Conservation (phyloP, 2,113 vertebrate genomes). For the Oncorhynchus mykiss region DNA sequence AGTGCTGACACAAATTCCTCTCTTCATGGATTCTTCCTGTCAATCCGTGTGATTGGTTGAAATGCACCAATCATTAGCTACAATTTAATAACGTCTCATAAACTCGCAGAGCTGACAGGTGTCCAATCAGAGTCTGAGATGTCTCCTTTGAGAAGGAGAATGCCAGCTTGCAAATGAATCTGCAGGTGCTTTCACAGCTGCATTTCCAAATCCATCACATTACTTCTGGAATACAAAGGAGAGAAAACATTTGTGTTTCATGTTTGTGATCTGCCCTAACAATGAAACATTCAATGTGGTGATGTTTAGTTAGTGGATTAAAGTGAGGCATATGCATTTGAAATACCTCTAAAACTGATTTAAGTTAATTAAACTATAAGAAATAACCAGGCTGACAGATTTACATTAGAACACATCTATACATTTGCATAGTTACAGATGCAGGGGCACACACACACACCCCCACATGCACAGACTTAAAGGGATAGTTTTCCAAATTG, state of each 20-base stretch:
- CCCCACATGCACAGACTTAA: background rate
- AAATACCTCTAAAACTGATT: no score
- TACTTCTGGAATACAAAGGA: constrained; percentile 71
- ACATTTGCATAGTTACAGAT: background rate
- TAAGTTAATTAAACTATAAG: no score
- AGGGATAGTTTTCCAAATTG: background rate
- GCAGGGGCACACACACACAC: background rate
- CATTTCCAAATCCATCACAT: constrained; percentile 79
- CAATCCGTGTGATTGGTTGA: constrained; percentile 75
- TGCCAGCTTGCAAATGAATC: constrained; percentile 82
- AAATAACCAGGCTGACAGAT: background rate
- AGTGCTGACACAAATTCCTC: constrained; percentile 69
- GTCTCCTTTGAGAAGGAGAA: constrained; percentile 77
- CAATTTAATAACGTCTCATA: constrained; percentile 71
- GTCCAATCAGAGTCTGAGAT: constrained; percentile 84
- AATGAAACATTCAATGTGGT: background rate
- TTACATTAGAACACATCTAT: background rate
- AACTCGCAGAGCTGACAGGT: constrained; percentile 78
- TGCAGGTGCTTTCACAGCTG: constrained; percentile 82
- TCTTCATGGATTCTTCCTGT: constrained; percentile 67
- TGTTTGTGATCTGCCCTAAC: constrained; percentile 38
- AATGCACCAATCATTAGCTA: constrained; percentile 76
- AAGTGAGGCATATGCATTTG: no score
- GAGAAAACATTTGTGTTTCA: constrained; percentile 39
- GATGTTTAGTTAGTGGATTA: no score